Base-by-base conservation (phyloP, 2,797 vertebrate genomes). In the Denticeps clupeoides region DNA sequence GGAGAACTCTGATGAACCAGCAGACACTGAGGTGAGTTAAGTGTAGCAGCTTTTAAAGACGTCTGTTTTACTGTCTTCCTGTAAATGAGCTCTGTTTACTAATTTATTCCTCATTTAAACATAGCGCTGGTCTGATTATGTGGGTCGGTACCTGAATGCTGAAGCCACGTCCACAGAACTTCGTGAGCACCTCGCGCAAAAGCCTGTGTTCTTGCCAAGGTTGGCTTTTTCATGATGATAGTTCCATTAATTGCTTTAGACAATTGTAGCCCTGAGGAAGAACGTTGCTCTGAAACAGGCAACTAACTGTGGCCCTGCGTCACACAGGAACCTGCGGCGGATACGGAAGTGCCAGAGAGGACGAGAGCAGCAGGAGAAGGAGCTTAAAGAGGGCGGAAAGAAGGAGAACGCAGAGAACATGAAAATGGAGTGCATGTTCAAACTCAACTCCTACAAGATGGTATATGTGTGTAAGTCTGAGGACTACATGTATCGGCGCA, bases 381-480 rank as follows among this genome's bases (percentile, higher is more conserved):
- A 92, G 71, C 78, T 77, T 31, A 90, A n/a, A n/a, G n/a, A n/a
- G n/a, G n/a, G n/a, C n/a, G n/a, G n/a, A n/a, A n/a, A n/a, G n/a
- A n/a, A 86, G 63, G 84, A 85, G 37, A 74, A 86, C 18, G 79
- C 82, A 5, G 91, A 91, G 71, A 90, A 89, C 67, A 75, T 89
- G 48, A 94, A 96, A 72, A 77, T 93, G 79, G 88, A 94, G 77
- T 98, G 94, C 71, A 90, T 91, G 81, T 99, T 99, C 82, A 96
- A 97, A 64, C 84, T 99, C 63, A 99, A 99, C 74, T 94, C 93
- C 47, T 98, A 98, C 70, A 99, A 98, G 84, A 98, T 99, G 94
- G 93, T 99, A 23, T 99, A 99, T 0, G 95, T 99, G 58, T 96
- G 96, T 85, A 99, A 99, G 61, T 98, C 94, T 0, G 94, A 98